Percentiles rank a stretch among this genome's conserved stretches.
These are phyloP conservation scores for Acanthurus tractus DNA, from an alignment of 2,797 vertebrate genomes.

Conservation along the genomic window DNA sequence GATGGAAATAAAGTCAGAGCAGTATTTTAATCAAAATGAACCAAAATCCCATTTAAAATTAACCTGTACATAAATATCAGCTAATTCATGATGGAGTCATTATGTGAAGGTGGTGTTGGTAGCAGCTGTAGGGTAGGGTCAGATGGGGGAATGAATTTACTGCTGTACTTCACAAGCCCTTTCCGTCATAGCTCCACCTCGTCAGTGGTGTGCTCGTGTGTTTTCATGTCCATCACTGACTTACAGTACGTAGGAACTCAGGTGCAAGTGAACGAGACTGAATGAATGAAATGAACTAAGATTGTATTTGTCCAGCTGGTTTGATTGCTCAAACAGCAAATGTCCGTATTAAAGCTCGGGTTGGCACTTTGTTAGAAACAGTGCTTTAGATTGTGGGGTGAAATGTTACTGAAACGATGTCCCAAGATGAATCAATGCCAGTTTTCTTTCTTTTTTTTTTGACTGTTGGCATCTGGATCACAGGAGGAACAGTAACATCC, in stretches of 20 bases:
- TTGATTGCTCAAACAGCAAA: constrained; percentile 39
- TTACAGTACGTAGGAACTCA: constrained; percentile 78
- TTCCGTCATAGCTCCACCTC: constrained; percentile 50
- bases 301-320: constrained; percentile 77
- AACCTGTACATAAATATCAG: constrained; percentile 27
- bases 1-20: constrained; percentile 62
- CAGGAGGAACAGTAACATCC: constrained; percentile 13
- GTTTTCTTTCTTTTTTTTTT: neutral
- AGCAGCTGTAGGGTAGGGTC: constrained; percentile 34
- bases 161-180: constrained; percentile 59
- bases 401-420: constrained; percentile 42
- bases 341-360: constrained; percentile 50
- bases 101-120: constrained; percentile 53
- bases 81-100: constrained; percentile 38
- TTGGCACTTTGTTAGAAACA: constrained; percentile 36
- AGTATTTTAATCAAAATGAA: constrained; percentile 73
- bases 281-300: constrained; percentile 76
- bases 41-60: constrained; percentile 69
- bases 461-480: constrained; percentile 31
- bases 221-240: constrained; percentile 62
- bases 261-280: constrained; percentile 76
- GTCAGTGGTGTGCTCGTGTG: constrained; percentile 43
- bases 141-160: constrained; percentile 30
- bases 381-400: constrained; percentile 24
- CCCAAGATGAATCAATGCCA: constrained; percentile 45